Evolutionary conservation across 1,140 invertebrate species (phyloP).

Genomic region (Orchestia grillus): DNA sequence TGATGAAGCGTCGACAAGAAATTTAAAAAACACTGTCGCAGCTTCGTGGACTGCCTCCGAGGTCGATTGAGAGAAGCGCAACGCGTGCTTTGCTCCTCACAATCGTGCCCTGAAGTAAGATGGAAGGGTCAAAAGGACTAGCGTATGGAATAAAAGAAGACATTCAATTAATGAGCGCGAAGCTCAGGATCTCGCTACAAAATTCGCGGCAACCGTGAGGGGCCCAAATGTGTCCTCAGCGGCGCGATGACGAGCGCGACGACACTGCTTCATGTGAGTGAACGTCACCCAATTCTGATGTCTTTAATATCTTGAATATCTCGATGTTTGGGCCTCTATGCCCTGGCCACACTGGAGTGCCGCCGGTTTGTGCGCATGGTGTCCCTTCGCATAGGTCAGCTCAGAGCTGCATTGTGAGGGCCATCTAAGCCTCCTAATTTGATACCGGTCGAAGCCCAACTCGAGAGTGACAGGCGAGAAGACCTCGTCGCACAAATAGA

Average conservation of each 20-base stretch:
- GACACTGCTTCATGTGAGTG: neutral
- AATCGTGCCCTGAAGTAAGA: neutral
- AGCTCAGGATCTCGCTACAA: neutral
- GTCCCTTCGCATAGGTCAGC: too few species aligned
- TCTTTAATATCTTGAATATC: too few species aligned
- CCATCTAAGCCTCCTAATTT: neutral
- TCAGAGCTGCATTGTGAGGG: neutral
- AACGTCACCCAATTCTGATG: neutral
- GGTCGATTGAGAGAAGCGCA: neutral
- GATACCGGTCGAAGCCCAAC: neutral
- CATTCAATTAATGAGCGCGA: neutral
- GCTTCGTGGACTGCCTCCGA: too few species aligned
- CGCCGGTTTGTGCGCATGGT: too few species aligned
- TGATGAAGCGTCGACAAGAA: neutral
- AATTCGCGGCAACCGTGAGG: neutral
- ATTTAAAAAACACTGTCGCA: too few species aligned
- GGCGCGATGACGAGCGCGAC: neutral
- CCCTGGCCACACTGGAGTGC: too few species aligned
- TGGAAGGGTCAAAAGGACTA: neutral
- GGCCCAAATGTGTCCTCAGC: neutral
- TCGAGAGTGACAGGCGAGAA: neutral
- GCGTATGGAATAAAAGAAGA: neutral
- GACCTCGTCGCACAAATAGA: neutral
- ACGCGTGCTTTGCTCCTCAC: neutral
- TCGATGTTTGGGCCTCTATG: too few species aligned